Evolutionary conservation across 2,888 invertebrate species (phyloP), one percentile per base, ranked within the genome.

Genomic region (Idaea straminata): DNA sequence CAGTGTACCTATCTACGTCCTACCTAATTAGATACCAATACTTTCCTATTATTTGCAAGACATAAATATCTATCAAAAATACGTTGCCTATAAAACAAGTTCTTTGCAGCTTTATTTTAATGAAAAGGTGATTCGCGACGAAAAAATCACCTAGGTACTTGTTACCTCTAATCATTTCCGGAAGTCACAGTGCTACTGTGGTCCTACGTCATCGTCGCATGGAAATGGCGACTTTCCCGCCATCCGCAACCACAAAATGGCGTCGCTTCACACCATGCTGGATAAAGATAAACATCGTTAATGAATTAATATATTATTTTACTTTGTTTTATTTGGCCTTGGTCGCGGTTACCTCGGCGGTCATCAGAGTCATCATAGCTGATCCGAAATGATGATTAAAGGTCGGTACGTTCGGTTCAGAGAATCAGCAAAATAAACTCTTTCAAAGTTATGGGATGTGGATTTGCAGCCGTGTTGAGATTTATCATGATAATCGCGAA

Each of bases 291-390:
- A 67, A 65, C 71, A 73, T 76, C 73, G 70, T 71, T 78, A 77
- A 81, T 80, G 80, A 86, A 82, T 85, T 86, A 87, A 88, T 86
- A 86, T 85, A 82, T 76, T 67, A 70, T 68, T 70, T 70, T 69
- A 66, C 65, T 82, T 83, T 85, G 87, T 89, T 85, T 89, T 86
- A 82, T 25, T 25, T 88, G 88, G 85, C 92, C 92, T 92, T 92
- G 88, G 74, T 74, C 71, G 84, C 83, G 88, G 85, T 85, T 84
- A 82, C 57, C 66, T 66, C 82, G 73, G 79, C 82, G 84, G 85
- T 86, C 86, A 89, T 86, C 84, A 15, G 15, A 83, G 74, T 84
- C 83, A 84, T 85, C 82, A 85, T 82, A 79, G 74, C 83, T 81
- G 91, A 91, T 91, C 74, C 74, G 72, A 81, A 83, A 76, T 74